Percentiles rank a stretch among this genome's conserved stretches.
Conservation (phyloP, 2,113 vertebrate genomes). For the Misgurnus mizolepis region DNA sequence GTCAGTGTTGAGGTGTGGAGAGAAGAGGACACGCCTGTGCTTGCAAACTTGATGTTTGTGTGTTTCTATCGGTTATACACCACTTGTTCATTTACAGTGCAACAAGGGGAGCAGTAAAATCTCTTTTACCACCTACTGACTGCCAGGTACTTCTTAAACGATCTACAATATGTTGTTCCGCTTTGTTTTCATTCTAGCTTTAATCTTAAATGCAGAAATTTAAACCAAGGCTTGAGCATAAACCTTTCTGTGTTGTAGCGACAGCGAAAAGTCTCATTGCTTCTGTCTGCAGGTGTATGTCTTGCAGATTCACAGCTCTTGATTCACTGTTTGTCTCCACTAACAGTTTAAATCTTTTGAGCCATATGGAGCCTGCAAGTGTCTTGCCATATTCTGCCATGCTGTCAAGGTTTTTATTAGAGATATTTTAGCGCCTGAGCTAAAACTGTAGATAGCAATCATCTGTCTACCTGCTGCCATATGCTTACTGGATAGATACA, state of each 20-base stretch:
- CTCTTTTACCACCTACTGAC: not conserved
- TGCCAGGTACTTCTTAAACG: slow-evolving; percentile 12
- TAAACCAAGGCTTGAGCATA: not conserved
- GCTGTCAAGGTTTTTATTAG: slow-evolving; percentile 3
- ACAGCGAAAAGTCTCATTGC: not conserved
- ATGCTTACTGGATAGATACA: not conserved
- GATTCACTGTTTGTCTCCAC: not conserved
- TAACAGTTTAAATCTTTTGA: not conserved
- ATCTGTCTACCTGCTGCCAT: slow-evolving; percentile 17
- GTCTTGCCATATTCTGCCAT: slow-evolving; percentile 19
- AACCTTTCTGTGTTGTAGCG: not conserved
- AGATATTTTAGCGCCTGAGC: slow-evolving; percentile 20
- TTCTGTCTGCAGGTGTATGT: not conserved
- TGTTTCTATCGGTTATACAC: slow-evolving; percentile 3
- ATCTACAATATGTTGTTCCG: not conserved
- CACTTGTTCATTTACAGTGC: slow-evolving; percentile 8
- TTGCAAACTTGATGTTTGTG: slow-evolving; percentile 1
- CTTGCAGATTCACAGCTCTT: not conserved
- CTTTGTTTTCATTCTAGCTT: not conserved
- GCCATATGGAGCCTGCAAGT: slow-evolving; percentile 25
- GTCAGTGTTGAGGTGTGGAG: not conserved
- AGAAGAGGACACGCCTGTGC: slow-evolving; percentile 29
- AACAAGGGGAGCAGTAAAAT: slow-evolving; percentile 8
- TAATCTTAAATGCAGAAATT: not conserved
- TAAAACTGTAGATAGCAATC: slow-evolving; percentile 9